Percentiles rank a stretch among this genome's conserved stretches.
Conservation (phyloP, 2,888 invertebrate genomes). For the Epirrhoe alternata region DNA sequence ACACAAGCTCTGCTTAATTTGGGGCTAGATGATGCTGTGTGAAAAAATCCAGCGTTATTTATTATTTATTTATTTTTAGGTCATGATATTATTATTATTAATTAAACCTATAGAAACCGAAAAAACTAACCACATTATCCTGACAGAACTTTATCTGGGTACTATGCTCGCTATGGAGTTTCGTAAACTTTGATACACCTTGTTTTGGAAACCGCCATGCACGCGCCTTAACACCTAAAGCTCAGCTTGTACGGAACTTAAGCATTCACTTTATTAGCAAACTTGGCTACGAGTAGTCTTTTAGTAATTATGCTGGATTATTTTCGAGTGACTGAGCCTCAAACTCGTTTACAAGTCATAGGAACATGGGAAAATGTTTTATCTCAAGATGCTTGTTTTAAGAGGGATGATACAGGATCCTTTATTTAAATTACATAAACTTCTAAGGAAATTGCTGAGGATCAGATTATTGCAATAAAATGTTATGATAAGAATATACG, state of each 20-base stretch:
- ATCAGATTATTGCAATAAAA: slow-evolving; percentile 5
- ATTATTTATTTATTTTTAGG: neutral
- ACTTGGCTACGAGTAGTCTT: slow-evolving; percentile 76
- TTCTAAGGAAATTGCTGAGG: slow-evolving; percentile 1
- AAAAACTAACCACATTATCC: neutral
- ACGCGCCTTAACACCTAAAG: slow-evolving; percentile 49
- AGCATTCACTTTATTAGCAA: slow-evolving; percentile 82
- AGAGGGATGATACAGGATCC: slow-evolving; percentile 6
- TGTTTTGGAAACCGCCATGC: slow-evolving; percentile 28
- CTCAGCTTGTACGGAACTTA: slow-evolving; percentile 64
- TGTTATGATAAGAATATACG: slow-evolving; percentile 1
- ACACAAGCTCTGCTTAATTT: too few relatives aligned
- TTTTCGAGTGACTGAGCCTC: slow-evolving; percentile 70
- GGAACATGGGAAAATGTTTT: slow-evolving; percentile 25
- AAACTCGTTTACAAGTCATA: slow-evolving; percentile 52
- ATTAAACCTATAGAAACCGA: too few relatives aligned
- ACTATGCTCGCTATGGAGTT: neutral
- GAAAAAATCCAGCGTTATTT: too few relatives aligned
- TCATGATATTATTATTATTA: neutral
- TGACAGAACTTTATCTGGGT: neutral
- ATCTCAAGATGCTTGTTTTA: slow-evolving; percentile 16
- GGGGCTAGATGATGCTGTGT: too few relatives aligned
- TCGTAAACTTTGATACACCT: slow-evolving; percentile 1
- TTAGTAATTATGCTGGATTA: slow-evolving; percentile 81
- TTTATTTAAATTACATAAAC: slow-evolving; percentile 4